These are phyloP conservation scores for Siniperca scherzeri DNA, from an alignment of 2,797 vertebrate species.

Conservation along the genomic window DNA sequence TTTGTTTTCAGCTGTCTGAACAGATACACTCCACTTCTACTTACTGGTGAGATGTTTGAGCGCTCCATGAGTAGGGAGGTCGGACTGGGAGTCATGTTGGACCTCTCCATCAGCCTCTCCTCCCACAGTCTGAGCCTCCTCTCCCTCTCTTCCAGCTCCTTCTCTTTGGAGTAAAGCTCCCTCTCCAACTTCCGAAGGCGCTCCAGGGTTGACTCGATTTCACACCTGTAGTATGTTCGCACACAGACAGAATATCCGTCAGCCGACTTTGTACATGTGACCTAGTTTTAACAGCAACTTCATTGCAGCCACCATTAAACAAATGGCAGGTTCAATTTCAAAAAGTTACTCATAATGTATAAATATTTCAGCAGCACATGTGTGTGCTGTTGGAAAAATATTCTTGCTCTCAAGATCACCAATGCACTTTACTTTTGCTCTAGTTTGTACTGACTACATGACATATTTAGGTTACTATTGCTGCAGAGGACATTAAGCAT, in stretches of 20 bases:
- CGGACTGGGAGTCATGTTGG: slow-evolving; percentile 84
- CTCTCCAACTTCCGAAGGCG: slow-evolving; percentile 96
- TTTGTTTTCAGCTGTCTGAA: neutral
- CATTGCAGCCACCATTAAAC: neutral
- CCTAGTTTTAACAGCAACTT: neutral
- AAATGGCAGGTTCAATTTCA: neutral
- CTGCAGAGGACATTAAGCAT: neutral
- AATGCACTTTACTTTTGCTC: neutral
- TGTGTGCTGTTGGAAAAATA: neutral
- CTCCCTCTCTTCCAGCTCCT: slow-evolving; percentile 96
- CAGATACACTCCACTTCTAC: slow-evolving; percentile 20
- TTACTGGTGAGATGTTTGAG: slow-evolving; percentile 79
- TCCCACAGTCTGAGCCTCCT: slow-evolving; percentile 95
- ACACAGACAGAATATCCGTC: neutral
- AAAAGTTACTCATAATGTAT: neutral
- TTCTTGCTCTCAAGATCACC: neutral
- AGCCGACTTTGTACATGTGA: neutral
- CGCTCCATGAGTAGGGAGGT: slow-evolving; percentile 80
- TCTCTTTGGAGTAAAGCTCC: slow-evolving; percentile 97
- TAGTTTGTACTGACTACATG: neutral
- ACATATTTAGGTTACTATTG: neutral
- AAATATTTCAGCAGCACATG: neutral
- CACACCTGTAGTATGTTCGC: slow-evolving; percentile 87
- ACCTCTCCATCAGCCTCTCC: slow-evolving; percentile 95
- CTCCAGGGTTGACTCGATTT: slow-evolving; percentile 97